Base-by-base conservation (phyloP, 2,888 invertebrate species). In the Dysmachus trigonus region DNA sequence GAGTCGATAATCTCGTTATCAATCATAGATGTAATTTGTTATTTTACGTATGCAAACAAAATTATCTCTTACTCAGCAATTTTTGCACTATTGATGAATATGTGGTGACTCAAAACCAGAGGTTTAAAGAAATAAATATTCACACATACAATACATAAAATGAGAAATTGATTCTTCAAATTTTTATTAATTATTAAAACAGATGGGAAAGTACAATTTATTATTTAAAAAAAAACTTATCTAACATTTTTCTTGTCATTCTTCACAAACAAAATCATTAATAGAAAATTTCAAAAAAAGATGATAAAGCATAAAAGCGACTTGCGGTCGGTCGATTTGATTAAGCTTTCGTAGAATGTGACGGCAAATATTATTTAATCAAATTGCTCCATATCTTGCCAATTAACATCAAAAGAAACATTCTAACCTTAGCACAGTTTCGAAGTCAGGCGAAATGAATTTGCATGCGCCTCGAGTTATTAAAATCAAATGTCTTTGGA, bases 351-450 rank as follows among this genome's bases (percentile, higher is more conserved):
- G 10, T 4, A 62, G n/a, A n/a, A n/a, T n/a, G 27, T 62, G 22
- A 1, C 27, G 62, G 10, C 62, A 62, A 62, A 18, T 62, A 62
- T n/a, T n/a, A 62, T 27, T 62, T 62, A 62, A 62, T 62, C 62
- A 62, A 62, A 62, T 62, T 62, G 62, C 62, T 62, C 62, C 27
- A 62, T 62, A 62, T 62, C 62, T 62, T 22, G 8, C 27, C 62
- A 62, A 62, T 62, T 62, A 22, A 47, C 18, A 72, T 30, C 71
- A 15, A 73, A 73, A 30, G 33, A 73, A 31, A 33, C n/a, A 73
- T 73, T 33, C 76, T 76, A 76, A 77, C 77, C 77, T 77, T 77
- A 77, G 77, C 77, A 77, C 27, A 77, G 30, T 77, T 77, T 77
- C 30, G n/a, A 77, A 77, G 51, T 30, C 5, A 15, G 8, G 30